Percentiles rank a stretch among this genome's conserved stretches.
Evolutionary conservation across 2,113 vertebrate species (phyloP).

Genomic region (Tretioscincus oriximinensis): DNA sequence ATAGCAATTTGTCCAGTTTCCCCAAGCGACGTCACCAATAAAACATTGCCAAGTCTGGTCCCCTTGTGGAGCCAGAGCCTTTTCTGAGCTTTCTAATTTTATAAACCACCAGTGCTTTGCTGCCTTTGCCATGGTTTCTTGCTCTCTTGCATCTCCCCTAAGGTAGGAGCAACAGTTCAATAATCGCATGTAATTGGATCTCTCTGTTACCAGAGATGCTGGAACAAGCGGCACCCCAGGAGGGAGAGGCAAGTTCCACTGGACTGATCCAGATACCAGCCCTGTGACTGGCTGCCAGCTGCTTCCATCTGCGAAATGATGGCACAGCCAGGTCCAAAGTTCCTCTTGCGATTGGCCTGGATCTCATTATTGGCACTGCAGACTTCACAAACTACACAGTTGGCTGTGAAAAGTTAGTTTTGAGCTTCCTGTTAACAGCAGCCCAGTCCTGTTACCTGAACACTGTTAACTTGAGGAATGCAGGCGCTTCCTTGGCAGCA

Average conservation of each 20-base stretch:
- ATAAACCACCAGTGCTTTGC: slow-evolving; percentile 58
- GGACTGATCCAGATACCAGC: neutral
- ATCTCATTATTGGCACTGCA: neutral
- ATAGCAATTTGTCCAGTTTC: slow-evolving; percentile 59
- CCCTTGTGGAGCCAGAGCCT: slow-evolving; percentile 39
- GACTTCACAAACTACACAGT: neutral
- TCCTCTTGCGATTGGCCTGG: neutral
- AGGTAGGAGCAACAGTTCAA: slow-evolving; percentile 45
- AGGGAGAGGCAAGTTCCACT: neutral
- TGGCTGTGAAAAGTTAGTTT: neutral
- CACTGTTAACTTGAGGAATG: neutral
- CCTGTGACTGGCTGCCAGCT: neutral
- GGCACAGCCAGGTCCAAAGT: neutral
- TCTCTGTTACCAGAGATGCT: neutral
- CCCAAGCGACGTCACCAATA: slow-evolving; percentile 38
- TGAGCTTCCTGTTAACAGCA: too few relatives aligned
- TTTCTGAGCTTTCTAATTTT: slow-evolving; percentile 60
- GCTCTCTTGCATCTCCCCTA: slow-evolving; percentile 38
- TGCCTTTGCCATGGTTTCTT: slow-evolving; percentile 34
- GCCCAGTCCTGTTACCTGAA: neutral
- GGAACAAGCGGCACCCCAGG: neutral
- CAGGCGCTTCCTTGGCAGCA: neutral
- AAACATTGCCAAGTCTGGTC: slow-evolving; percentile 20
- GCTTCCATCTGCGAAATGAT: neutral
- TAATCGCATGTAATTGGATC: slow-evolving; percentile 49